Base-by-base conservation (phyloP, 2,113 vertebrate species). In the Micromys minutus region DNA sequence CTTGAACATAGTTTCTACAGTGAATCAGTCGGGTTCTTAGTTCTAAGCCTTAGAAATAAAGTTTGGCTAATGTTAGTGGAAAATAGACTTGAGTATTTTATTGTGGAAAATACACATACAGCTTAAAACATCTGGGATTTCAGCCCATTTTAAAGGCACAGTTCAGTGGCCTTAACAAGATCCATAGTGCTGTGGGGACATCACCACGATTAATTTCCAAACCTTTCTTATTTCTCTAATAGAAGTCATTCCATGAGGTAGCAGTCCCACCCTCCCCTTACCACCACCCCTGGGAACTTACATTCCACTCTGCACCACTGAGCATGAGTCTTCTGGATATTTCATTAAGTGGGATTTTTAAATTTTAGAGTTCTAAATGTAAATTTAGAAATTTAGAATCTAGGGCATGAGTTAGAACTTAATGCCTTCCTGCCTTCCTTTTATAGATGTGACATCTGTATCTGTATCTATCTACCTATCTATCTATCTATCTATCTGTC, bases 11-110 rank as follows among this genome's bases (percentile, higher is more conserved):
- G n/a, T 36, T 84, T 87, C 15, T 16, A 57, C 50, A 36, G 29
- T 26, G 0, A 45, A 22, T 83, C 22, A 76, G 36, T 45, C 24
- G 55, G 16, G 19, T 69, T 79, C 63, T 77, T 65, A 61, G 13
- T 84, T 95, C 57, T 24, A 96, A 94, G 21, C 1, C 57, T 84
- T 22, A 76, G 63, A 93, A 93, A 90, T 77, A 55, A 36, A 63
- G 45, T 87, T 91, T 89, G 42, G 42, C 17, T 85, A 72, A 74
- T 50, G 24, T 81, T 91, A 91, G 7, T 74, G 80, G 50, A 93
- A 94, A 91, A 75, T 10, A 21, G 4, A 69, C 61, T 81, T 34
- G 45, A 29, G n/a, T 52, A n/a, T 55, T 55, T 92, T 74, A 72
- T 47, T 79, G 26, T 87, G 75, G 65, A 36, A 55, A 83, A 67